Conservation (phyloP, 2,797 vertebrate genomes). For the Pseudochirops corinnae region DNA sequence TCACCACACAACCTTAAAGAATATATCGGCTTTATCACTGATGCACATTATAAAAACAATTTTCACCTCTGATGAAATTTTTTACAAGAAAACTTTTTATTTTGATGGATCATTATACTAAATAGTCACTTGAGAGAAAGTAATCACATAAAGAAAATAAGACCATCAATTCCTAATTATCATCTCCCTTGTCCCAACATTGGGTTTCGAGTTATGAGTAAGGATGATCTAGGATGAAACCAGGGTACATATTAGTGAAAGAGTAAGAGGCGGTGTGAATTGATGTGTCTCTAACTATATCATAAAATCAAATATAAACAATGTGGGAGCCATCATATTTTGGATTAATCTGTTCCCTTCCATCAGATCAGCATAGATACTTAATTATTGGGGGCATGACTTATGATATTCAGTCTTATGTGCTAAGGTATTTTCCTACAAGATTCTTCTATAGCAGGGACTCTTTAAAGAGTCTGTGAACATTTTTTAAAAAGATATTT, state of each 20-base stretch:
- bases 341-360: neutral
- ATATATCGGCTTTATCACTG: too few relatives aligned
- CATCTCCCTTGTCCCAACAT: neutral
- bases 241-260: neutral
- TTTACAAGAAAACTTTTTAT: slow-evolving; percentile 58
- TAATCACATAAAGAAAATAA: slow-evolving; percentile 41
- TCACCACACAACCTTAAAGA: too few relatives aligned
- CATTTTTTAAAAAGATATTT: too few relatives aligned
- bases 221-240: neutral
- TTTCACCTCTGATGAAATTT: slow-evolving; percentile 20
- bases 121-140: slow-evolving; percentile 50
- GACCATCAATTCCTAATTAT: neutral
- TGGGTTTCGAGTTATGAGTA: neutral
- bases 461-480: too few relatives aligned
- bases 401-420: too few relatives aligned
- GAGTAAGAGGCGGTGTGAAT: neutral
- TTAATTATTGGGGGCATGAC: neutral
- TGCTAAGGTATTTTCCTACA: neutral
- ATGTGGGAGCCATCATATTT: neutral
- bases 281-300: neutral
- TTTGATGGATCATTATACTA: neutral
- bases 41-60: too few relatives aligned
- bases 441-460: slow-evolving; percentile 2
- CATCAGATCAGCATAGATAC: neutral
- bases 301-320: slow-evolving; percentile 6